Percentiles rank a stretch among this genome's conserved stretches.
phyloP scores from a whole-genome alignment of 2,797 vertebrate species.

The Hemibagrus guttatus region DNA sequence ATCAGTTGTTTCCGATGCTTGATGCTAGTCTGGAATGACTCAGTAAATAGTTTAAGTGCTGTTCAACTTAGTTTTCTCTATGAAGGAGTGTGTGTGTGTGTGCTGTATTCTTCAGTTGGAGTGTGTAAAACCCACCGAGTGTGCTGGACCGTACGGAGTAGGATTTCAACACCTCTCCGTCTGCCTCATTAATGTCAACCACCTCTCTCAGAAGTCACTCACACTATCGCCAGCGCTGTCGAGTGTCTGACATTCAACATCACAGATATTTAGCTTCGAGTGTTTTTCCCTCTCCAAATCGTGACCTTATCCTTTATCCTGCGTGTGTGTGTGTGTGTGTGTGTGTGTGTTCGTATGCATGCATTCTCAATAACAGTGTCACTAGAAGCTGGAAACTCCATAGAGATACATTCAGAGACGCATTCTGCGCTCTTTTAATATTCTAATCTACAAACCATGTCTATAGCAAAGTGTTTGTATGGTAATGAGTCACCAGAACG shows the following conservation, averaged over 20 bases:
- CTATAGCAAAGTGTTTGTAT: background rate
- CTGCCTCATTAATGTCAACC: constrained; percentile 31
- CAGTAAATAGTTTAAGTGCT: too few species aligned
- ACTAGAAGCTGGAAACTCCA: background rate
- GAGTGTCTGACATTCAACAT: constrained; percentile 32
- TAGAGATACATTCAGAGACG: background rate
- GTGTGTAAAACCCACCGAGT: background rate
- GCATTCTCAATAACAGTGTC: background rate
- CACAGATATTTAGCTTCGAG: constrained; percentile 14
- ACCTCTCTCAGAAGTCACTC: constrained; percentile 18
- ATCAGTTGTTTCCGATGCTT: background rate
- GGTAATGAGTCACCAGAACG: background rate
- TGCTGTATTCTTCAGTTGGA: background rate
- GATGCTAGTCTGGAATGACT: background rate
- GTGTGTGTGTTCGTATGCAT: background rate
- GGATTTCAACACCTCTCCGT: background rate
- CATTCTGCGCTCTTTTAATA: background rate
- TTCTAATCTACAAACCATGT: background rate
- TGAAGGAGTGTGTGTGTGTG: background rate
- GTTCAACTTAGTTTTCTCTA: background rate
- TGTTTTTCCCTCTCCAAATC: constrained; percentile 9
- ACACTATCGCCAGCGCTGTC: background rate
- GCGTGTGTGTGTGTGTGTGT: background rate
- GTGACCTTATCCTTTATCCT: constrained; percentile 15
- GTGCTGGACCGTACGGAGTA: background rate